Percentiles rank a stretch among this genome's conserved stretches.
phyloP scores from a whole-genome alignment of 2,888 invertebrate species.

The Volucella inanis region DNA sequence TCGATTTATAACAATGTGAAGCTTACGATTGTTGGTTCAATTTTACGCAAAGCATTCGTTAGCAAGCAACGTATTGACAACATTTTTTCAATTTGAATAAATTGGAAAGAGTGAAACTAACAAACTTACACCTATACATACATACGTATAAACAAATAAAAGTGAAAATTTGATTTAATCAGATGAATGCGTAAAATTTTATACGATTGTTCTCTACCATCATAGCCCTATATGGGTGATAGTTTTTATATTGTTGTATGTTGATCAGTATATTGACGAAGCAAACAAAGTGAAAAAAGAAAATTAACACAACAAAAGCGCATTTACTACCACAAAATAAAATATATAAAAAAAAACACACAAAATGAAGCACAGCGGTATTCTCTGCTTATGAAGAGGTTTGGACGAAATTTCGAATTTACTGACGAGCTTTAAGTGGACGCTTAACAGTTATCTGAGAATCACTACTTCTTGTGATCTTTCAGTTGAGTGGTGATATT shows the following conservation, averaged over 20 bases:
- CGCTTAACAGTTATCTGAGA: too few relatives aligned
- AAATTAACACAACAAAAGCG: not conserved
- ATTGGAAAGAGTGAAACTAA: slow-evolving; percentile 57
- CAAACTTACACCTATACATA: slow-evolving; percentile 14
- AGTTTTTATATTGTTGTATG: slow-evolving; percentile 57
- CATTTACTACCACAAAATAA: slow-evolving; percentile 38
- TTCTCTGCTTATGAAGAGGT: slow-evolving; percentile 42
- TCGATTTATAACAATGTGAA: not conserved
- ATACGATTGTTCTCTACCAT: slow-evolving; percentile 51
- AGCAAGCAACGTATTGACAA: slow-evolving; percentile 39
- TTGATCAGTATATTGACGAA: slow-evolving; percentile 33
- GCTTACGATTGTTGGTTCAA: not conserved
- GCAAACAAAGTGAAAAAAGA: slow-evolving; percentile 48
- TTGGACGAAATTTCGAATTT: slow-evolving; percentile 16
- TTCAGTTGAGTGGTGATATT: too few relatives aligned
- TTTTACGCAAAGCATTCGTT: too few relatives aligned
- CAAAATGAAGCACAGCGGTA: slow-evolving; percentile 27
- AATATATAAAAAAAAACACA: slow-evolving; percentile 27
- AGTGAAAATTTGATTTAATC: slow-evolving; percentile 72
- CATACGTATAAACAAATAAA: slow-evolving; percentile 40
- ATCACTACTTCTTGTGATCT: too few relatives aligned
- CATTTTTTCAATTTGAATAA: slow-evolving; percentile 68
- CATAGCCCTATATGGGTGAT: slow-evolving; percentile 42
- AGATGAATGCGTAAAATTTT: slow-evolving; percentile 61
- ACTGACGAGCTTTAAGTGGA: too few relatives aligned